Conservation (phyloP, 2,888 invertebrate species). For the Aplocera efformata region DNA sequence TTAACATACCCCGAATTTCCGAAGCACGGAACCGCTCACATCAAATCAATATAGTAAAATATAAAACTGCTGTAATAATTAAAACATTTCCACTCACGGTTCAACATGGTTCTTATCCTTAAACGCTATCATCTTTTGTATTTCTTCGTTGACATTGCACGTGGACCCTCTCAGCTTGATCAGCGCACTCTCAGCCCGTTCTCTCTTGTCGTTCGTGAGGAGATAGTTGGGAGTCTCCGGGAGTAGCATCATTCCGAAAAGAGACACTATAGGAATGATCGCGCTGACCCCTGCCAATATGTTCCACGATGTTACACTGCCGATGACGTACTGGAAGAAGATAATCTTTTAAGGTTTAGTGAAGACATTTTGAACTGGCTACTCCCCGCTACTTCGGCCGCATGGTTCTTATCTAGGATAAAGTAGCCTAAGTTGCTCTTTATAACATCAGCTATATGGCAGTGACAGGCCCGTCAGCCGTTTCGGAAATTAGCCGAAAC, state of each 20-base stretch:
- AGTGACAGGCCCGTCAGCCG: too few species aligned
- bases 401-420: too few species aligned
- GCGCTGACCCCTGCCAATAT: constrained; percentile 83
- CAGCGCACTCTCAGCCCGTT: constrained; percentile 81
- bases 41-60: too few species aligned
- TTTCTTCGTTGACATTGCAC: constrained; percentile 82
- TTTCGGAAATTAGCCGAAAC: too few species aligned
- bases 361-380: too few species aligned
- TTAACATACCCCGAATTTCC: too few species aligned
- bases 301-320: constrained; percentile 83
- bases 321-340: constrained; percentile 78
- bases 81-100: constrained; percentile 60
- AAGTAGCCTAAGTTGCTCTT: too few species aligned
- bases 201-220: constrained; percentile 79
- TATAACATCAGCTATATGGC: too few species aligned
- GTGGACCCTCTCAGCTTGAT: constrained; percentile 81
- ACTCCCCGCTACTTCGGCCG: too few species aligned
- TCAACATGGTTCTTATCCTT: constrained; percentile 83
- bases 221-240: constrained; percentile 88
- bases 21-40: too few species aligned
- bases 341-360: not conserved
- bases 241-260: constrained; percentile 81
- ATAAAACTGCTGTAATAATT: too few species aligned
- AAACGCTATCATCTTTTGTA: constrained; percentile 81
- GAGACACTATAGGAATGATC: constrained; percentile 79